Evolutionary conservation across 2,797 vertebrate species (phyloP), one percentile per base, ranked within the genome.

Genomic region (Crocidura indochinensis): DNA sequence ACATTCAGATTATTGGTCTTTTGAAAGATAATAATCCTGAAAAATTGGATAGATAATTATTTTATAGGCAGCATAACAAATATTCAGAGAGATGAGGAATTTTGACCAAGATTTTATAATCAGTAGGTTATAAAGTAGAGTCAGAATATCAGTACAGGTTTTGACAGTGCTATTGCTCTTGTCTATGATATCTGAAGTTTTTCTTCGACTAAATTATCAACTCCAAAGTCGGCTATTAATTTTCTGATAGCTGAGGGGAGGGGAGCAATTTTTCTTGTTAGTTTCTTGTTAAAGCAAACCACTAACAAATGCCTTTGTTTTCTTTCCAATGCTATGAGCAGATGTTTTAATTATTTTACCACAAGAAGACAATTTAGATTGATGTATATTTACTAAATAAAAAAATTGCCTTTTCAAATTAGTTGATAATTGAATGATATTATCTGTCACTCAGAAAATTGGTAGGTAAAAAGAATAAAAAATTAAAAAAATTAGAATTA

Each of bases 341-440:
- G 44, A 15, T 79, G 91, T 87, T 87, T 69, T 92, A 87, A 89
- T 94, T 95, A 93, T 84, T 93, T 90, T 88, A 86, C 84, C 77
- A 11, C 51, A 94, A 75, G 17, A 62, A 71, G 62, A 79, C 62
- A 95, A 83, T 87, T 83, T 87, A 85, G 17, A 27, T 31, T 71
- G 27, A 56, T 71, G 26, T 74, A 49, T 85, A 82, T 89, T 88
- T 82, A 65, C 69, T 94, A 90, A 84, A 90, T 96, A 47, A 19
- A 84, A 88, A 95, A 95, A 85, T 91, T 92, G 75, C 80, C 49
- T 88, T 91, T 93, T 80, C 46, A 88, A 95, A 92, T 96, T 84
- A 81, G 24, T 53, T 95, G 80, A 71, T 94, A 96, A 95, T 93
- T 76, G 81, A 93, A 89, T 86, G 65, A 84, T 74, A 65, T 85